These are phyloP conservation scores for Megaceryle maxima DNA, from an alignment of 2,113 vertebrate species.

Conservation along the genomic window DNA sequence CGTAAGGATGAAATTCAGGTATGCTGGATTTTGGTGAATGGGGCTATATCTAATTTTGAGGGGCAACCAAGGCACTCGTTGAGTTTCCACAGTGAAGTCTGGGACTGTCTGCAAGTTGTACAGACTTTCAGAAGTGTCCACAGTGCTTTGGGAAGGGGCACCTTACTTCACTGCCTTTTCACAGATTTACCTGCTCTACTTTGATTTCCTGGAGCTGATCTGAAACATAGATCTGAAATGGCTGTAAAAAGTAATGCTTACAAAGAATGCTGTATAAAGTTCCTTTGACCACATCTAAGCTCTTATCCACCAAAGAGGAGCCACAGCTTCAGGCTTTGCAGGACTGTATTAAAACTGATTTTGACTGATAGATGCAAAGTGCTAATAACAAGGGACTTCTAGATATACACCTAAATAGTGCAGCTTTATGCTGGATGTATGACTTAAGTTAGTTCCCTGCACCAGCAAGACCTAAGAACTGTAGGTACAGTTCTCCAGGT, in stretches of 20 bases:
- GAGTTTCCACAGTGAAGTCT: background rate
- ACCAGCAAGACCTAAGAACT: background rate
- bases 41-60: background rate
- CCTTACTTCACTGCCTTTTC: background rate
- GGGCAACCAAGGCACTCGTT: background rate
- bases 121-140: background rate
- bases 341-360: background rate
- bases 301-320: background rate
- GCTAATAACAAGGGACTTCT: background rate
- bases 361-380: background rate
- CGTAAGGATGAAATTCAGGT: background rate
- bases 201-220: background rate
- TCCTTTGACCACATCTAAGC: background rate
- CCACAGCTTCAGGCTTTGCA: background rate
- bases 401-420: background rate
- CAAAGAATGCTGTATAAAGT: background rate
- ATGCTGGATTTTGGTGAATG: background rate
- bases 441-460: background rate
- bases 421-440: background rate
- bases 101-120: background rate
- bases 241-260: background rate
- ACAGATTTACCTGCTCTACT: background rate
- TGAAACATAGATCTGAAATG: background rate
- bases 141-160: background rate
- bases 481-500: background rate